Base-by-base conservation (phyloP, 2,113 vertebrate genomes). In the Crotalus viridis region DNA sequence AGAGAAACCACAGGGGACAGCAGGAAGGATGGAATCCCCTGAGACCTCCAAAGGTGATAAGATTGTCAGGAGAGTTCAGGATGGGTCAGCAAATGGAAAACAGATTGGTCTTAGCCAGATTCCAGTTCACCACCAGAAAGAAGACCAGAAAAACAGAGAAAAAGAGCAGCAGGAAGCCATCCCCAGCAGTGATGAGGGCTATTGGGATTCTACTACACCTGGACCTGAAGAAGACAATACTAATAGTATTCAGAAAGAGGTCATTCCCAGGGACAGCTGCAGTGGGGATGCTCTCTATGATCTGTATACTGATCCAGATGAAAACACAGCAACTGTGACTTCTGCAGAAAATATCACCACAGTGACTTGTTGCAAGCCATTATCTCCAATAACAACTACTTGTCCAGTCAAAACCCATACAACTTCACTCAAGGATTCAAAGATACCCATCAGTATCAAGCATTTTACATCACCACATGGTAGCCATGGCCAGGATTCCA, bases 121-220 rank as follows among this genome's bases (percentile, higher is more conserved):
- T 87, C 96, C 97, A 91, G 90, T 95, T 26, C 98, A 98, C 19
- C 98, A 97, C 88, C 97, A 97, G 69, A 97, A 97, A 95, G 98
- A 98, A 54, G 98, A 98, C 24, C 96, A 98, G 22, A 98, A 98
- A 46, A 94, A 92, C 88, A 95, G 92, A 46, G 97, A 97, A 89
- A 98, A 98, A 95, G 99, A 99, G 89, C 98, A 97, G 22, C 98
- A 97, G 0, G 98, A 99, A 91, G 97, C 95, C 0, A 89, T 97
- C 8, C 98, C 98, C 17, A 99, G 96, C 92, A 98, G 99, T 0
- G 99, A 99, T 0, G 99, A 99, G 95, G 99, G 99, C 89, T 99
- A 99, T 97, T 99, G 99, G 99, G 99, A 99, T 95, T 99, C 99
- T 28, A 98, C 98, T 43, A 98, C 99, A 0, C 98, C 99, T 0